These are phyloP conservation scores for Rhinogobius similis DNA, from an alignment of 2,113 vertebrate genomes.

Conservation along the genomic window DNA sequence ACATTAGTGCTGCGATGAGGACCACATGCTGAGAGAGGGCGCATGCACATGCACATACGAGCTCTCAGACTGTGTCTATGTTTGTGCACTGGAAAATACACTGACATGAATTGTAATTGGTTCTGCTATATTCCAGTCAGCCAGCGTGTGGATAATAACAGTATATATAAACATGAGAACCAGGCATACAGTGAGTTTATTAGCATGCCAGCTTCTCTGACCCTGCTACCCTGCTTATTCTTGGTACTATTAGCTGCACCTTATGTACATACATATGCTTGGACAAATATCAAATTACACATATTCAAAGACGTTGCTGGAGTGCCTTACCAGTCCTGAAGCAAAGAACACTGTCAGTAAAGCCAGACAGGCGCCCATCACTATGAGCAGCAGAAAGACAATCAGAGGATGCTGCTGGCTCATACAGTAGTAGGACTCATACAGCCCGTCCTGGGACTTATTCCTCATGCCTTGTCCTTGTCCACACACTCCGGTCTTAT, in stretches of 20 bases:
- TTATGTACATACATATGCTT: constrained; percentile 6
- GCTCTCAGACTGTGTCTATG: constrained; percentile 13
- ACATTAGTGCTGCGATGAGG: constrained; percentile 55
- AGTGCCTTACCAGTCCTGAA: constrained; percentile 90
- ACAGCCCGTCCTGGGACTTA: constrained; percentile 92
- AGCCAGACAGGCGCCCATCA: constrained; percentile 95
- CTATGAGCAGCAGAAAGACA: constrained; percentile 96
- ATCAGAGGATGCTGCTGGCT: constrained; percentile 99
- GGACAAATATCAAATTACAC: background rate
- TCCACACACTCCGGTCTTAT: constrained; percentile 63
- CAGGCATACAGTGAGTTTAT: background rate
- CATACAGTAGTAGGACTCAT: constrained; percentile 97
- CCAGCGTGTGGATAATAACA: background rate
- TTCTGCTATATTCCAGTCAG: background rate
- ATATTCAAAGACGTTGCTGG: background rate
- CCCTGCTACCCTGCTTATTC: constrained; percentile 3
- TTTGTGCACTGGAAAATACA: background rate
- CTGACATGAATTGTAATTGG: constrained; percentile 9
- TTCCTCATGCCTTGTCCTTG: constrained; percentile 72
- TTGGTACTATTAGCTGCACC: background rate
- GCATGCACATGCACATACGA: constrained; percentile 24
- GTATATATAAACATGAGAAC: background rate
- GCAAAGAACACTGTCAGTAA: constrained; percentile 96
- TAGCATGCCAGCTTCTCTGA: constrained; percentile 6
- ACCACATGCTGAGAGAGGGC: constrained; percentile 38